A percentile compares a stretch with the other conserved stretches of the same genome.
Conservation (phyloP, 2,888 invertebrate species). For the Eupeodes latifasciatus region DNA sequence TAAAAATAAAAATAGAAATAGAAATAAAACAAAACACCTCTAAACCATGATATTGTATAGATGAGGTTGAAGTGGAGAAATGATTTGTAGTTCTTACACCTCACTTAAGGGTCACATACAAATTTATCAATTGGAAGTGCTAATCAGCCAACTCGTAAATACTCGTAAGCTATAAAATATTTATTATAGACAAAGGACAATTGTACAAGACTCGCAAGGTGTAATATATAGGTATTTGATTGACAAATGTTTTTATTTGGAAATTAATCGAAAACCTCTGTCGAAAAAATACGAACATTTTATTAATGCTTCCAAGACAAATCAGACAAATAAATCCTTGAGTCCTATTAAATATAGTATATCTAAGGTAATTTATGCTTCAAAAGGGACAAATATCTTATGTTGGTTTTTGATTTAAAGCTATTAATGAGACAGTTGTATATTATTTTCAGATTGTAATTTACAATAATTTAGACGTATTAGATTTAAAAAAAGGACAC, state of each 20-base stretch:
- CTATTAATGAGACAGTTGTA: too few species aligned
- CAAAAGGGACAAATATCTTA: too few species aligned
- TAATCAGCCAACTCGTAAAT: conserved; percentile 64
- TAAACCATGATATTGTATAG: too few species aligned
- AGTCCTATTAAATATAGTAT: not conserved
- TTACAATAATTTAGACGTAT: too few species aligned
- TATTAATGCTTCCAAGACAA: not conserved
- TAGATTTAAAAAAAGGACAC: too few species aligned
- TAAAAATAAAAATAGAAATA: not conserved
- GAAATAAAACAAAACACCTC: conserved; percentile 28
- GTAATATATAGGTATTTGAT: conserved; percentile 12
- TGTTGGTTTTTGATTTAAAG: too few species aligned
- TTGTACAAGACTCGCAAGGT: not conserved
- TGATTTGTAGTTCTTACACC: conserved; percentile 2
- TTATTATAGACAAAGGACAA: conserved; percentile 29
- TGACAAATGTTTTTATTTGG: conserved; percentile 16
- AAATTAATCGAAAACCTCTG: conserved; percentile 31
- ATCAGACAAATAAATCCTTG: not conserved
- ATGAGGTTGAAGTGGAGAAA: conserved; percentile 33
- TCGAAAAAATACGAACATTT: not conserved
- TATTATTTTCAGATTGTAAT: too few species aligned
- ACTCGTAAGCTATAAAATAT: conserved; percentile 63
- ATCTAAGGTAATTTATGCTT: not conserved
- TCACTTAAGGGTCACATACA: conserved; percentile 16
- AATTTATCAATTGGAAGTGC: conserved; percentile 50